Base-by-base conservation (phyloP, 30 jellyfish, hydroid and myxozoan genomes). In the Chrysaora quinquecirrha region DNA sequence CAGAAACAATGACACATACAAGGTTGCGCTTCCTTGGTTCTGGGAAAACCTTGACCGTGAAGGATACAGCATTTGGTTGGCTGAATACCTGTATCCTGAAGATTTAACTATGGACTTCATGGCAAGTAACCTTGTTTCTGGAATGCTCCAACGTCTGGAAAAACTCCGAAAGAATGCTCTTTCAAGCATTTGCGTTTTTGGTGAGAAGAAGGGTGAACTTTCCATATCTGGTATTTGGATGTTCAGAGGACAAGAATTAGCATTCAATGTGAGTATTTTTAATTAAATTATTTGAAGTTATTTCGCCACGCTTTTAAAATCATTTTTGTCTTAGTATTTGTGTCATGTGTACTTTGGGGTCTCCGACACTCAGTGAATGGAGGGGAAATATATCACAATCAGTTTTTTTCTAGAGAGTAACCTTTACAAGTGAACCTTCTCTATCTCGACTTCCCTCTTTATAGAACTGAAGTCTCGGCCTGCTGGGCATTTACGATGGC, bases 41-140 rank as follows among this genome's bases (percentile, higher is more conserved):
- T 90, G 95, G 95, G 91, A 90, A 14, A 81, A 95, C 64, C 60
- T 78, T 73, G 99, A 95, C 35, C 73, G 56, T 29, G 90, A 90
- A 68, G 97, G 97, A 9, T 86, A 76, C 91, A 85, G 97, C 66
- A 65, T 90, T 33, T 95, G 98, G 98, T 61, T 76, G 35, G 89
- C 81, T 3, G 94, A 85, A 30, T 95, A 95, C 87, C 86, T 30
- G 52, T 95, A 85, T 82, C 48, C 64, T 68, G 97, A 95, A 12
- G 97, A 90, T 11, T 38, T 85, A 27, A 43, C 30, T 12, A 25
- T n/a, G 61, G 78, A 50, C 1, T 95, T 95, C 77, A 76, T 80
- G 88, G 96, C 97, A n/a, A 24, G 91, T 32, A 95, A 95, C 62
- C 86, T 90, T 33, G 94, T 95, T 12, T 54, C 96, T 58, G 98